Percentiles rank a stretch among this genome's conserved stretches.
Evolutionary conservation across 2,797 vertebrate species (phyloP).

Genomic region (Falco peregrinus): DNA sequence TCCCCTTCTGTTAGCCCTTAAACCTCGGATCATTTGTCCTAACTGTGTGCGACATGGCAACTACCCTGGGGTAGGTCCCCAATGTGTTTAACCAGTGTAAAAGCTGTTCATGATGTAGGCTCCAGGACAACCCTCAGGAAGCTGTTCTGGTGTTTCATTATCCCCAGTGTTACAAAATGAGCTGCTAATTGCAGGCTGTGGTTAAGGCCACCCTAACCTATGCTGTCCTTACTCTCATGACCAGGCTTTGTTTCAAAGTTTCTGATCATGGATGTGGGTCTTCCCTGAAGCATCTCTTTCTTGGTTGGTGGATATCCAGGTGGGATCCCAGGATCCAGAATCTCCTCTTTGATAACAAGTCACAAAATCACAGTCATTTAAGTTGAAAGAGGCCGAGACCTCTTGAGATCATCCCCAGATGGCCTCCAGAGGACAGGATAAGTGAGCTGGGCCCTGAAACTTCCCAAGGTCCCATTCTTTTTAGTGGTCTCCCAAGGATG

Average conservation of each 20-base stretch:
- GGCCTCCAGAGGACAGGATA: background rate
- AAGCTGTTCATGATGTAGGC: background rate
- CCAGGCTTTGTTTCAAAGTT: background rate
- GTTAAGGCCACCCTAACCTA: too few relatives aligned
- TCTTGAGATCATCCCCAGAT: background rate
- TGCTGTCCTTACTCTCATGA: background rate
- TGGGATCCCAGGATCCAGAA: too few relatives aligned
- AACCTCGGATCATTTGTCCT: background rate
- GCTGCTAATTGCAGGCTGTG: background rate
- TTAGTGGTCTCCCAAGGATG: background rate
- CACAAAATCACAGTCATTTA: background rate
- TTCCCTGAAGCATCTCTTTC: background rate
- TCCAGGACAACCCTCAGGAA: background rate
- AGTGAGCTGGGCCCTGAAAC: background rate
- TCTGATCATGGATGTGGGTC: background rate
- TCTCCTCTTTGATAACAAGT: background rate
- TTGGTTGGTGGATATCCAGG: background rate
- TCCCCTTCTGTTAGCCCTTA: background rate
- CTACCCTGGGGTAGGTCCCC: background rate
- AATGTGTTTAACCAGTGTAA: background rate
- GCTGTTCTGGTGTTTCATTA: background rate
- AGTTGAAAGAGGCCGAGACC: background rate
- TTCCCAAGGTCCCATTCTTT: background rate
- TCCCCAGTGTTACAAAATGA: background rate
- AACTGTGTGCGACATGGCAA: fast-evolving